Evolutionary conservation across 2,888 invertebrate species (phyloP).

Genomic region (Mythimna albipuncta): DNA sequence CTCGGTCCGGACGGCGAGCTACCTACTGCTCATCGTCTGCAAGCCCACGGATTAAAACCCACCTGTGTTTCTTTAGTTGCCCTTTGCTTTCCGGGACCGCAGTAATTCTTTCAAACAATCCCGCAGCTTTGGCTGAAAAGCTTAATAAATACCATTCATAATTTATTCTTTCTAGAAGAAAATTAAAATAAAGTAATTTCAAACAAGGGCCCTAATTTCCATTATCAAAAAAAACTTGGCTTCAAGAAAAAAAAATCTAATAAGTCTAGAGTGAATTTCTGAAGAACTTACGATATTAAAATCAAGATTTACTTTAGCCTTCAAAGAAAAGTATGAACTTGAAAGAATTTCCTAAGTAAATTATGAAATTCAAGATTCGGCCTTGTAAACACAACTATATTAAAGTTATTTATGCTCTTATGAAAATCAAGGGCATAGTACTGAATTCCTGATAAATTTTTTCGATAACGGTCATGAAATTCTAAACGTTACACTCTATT

Average conservation of each 20-base stretch:
- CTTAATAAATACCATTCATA: too few species aligned
- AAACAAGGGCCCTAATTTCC: background rate
- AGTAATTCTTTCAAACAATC: too few species aligned
- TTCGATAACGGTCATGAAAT: slow-evolving; percentile 41
- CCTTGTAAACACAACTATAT: slow-evolving; percentile 20
- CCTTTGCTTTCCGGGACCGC: too few species aligned
- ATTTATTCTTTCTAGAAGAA: background rate
- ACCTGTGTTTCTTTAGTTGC: too few species aligned
- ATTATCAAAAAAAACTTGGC: background rate
- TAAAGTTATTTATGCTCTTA: slow-evolving; percentile 35
- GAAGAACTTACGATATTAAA: slow-evolving; percentile 24
- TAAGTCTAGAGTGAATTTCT: slow-evolving; percentile 16
- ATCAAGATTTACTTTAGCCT: slow-evolving; percentile 18
- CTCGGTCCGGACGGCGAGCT: too few species aligned
- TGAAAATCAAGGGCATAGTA: slow-evolving; percentile 42
- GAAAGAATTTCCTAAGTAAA: slow-evolving; percentile 11
- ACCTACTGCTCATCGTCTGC: too few species aligned
- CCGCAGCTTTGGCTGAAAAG: too few species aligned
- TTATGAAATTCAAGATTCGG: slow-evolving; percentile 13
- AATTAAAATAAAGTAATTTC: background rate
- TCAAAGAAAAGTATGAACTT: slow-evolving; percentile 22
- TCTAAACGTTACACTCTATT: slow-evolving; percentile 9
- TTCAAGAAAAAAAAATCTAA: slow-evolving; percentile 1
- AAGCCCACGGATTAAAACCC: too few species aligned
- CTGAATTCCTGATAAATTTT: slow-evolving; percentile 25